Evolutionary conservation across 2,888 invertebrate genomes (phyloP), one percentile per base, ranked within the genome.

Genomic region (Synergus umbraculus): DNA sequence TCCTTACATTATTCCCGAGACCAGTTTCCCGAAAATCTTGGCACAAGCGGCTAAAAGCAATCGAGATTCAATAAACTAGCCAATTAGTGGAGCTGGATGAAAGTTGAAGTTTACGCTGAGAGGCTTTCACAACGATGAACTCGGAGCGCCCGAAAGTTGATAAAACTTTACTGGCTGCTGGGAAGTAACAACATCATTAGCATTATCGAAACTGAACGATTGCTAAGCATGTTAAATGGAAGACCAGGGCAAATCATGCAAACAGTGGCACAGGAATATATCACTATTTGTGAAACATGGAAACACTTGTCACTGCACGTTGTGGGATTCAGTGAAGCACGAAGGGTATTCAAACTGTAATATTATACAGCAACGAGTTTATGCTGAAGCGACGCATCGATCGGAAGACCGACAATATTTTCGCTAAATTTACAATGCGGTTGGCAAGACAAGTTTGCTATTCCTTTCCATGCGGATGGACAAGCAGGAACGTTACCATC

Each of bases 11-110:
- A 18, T 73, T 13, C 37, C 15, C n/a, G 49, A n/a, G 73, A 73
- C 37, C 41, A 54, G 54, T 58, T 73, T 73, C 37, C n/a, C 37
- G 54, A 49, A 58, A 73, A 37, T 18, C 13, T 63, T 29, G 29
- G 29, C 63, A 4, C 29, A 37, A 67, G 10, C 43, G 44, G 13
- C 7, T 63, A 46, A 76, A 76, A 76, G 58, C 64, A 76, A 54
- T 76, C 82, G 82, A 83, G 76, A 82, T 81, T 85, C 84, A 82
- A 76, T 73, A 82, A 86, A 85, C 85, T 83, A 82, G 81, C 85
- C 87, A 87, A 87, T 87, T 87, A 87, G 54, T 46, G 83, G 85
- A 76, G 78, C 77, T 78, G 83, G 73, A 76, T 83, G 83, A 77
- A 87, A 86, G 86, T 87, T 73, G 37, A 73, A 73, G 54, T 73